Evolutionary conservation across 2,113 vertebrate species (phyloP).

Genomic region (Pantherophis guttatus): DNA sequence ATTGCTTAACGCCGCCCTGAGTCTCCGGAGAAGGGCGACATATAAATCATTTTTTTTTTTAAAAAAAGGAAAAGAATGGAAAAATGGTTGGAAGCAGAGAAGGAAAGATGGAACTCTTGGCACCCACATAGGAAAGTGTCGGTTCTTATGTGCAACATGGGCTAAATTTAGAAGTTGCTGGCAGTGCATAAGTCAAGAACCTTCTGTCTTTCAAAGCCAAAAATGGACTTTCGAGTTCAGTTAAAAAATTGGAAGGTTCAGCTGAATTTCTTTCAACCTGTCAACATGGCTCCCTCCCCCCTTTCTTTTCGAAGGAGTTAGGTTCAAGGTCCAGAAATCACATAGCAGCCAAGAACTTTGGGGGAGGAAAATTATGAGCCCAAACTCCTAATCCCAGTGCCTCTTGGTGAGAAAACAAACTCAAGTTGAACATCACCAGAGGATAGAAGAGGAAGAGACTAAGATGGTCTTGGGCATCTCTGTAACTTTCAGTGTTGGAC

Average conservation of each 20-base stretch:
- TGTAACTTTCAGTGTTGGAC: fast-evolving
- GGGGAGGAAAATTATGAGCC: not conserved
- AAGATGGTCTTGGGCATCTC: not conserved
- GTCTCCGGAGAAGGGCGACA: too few relatives aligned
- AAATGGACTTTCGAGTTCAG: constrained; percentile 10
- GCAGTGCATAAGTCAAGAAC: constrained; percentile 9
- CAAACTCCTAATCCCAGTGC: constrained; percentile 13
- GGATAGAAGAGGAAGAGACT: not conserved
- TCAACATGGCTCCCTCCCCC: not conserved
- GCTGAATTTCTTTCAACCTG: constrained; percentile 21
- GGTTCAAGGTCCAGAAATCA: constrained; percentile 23
- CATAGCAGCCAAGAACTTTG: constrained; percentile 28
- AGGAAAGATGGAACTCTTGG: constrained; percentile 14
- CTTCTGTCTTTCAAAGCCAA: constrained; percentile 20
- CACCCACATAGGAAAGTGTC: constrained; percentile 8
- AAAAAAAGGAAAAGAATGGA: not conserved
- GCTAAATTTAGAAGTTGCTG: constrained; percentile 44
- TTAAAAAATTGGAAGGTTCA: constrained; percentile 14
- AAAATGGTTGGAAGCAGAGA: constrained; percentile 22
- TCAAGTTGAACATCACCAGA: constrained; percentile 20
- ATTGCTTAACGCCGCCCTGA: too few relatives aligned
- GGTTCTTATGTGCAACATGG: constrained; percentile 2
- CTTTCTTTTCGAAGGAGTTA: not conserved
- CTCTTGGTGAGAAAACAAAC: constrained; percentile 25
- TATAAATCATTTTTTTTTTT: too few relatives aligned